phyloP scores from a whole-genome alignment of 2,797 vertebrate genomes.

The Artibeus lituratus region DNA sequence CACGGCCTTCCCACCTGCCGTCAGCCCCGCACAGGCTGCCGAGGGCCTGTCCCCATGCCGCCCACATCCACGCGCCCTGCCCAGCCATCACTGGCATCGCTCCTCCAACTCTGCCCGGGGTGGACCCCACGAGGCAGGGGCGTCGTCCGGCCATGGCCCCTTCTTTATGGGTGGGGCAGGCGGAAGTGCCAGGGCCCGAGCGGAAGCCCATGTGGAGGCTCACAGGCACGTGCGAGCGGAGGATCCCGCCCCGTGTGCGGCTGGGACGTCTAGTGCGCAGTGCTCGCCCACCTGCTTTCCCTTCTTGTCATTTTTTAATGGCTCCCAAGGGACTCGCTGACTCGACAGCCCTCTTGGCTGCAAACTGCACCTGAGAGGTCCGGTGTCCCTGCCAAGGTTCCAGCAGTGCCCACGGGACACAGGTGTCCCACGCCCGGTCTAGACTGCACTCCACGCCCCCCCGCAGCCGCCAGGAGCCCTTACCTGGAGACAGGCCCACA shows the following conservation, averaged over 20 bases:
- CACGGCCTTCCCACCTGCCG: background rate
- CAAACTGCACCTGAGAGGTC: background rate
- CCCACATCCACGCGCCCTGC: rapidly evolving
- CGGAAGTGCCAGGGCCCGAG: background rate
- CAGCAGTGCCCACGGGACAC: rapidly evolving
- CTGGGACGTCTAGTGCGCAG: background rate
- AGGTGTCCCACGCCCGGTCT: background rate
- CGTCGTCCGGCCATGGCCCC: rapidly evolving
- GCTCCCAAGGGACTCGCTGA: background rate
- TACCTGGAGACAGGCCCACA: slow-evolving; percentile 99
- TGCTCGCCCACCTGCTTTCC: background rate
- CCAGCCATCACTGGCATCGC: background rate
- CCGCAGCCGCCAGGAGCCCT: background rate
- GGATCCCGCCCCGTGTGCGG: too few relatives aligned
- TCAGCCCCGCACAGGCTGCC: background rate
- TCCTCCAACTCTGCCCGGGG: background rate
- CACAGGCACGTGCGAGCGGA: rapidly evolving
- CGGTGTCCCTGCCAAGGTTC: background rate
- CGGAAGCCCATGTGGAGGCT: rapidly evolving
- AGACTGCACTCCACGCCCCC: rapidly evolving
- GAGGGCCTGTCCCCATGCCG: background rate
- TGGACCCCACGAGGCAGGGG: rapidly evolving
- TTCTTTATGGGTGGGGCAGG: background rate
- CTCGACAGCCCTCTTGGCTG: background rate
- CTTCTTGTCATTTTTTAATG: background rate